phyloP scores from a whole-genome alignment of 2,113 vertebrate genomes.

The Delphinus delphis region DNA sequence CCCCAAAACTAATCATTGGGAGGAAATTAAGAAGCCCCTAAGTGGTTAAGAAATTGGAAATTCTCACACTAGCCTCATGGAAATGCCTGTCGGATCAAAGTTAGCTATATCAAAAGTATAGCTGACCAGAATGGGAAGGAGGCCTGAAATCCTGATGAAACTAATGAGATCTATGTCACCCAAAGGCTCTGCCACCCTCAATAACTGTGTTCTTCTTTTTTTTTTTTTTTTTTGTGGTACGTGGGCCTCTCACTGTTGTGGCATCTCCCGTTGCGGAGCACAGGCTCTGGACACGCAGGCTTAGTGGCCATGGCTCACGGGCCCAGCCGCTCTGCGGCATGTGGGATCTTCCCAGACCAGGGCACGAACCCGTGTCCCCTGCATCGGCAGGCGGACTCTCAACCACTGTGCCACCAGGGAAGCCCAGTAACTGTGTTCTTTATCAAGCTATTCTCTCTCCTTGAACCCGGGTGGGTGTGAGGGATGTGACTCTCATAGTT shows the following conservation, averaged over 20 bases:
- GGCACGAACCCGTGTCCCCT: no score
- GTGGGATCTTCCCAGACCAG: no score
- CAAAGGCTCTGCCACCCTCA: background rate
- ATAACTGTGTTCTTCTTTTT: background rate
- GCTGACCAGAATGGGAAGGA: background rate
- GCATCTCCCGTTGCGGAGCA: no score
- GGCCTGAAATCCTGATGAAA: background rate
- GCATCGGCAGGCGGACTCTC: no score
- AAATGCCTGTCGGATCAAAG: background rate
- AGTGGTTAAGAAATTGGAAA: background rate
- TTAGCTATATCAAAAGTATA: background rate
- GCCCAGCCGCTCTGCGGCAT: no score
- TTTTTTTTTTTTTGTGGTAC: no score
- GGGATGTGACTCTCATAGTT: background rate
- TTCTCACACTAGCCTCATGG: background rate
- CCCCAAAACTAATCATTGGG: background rate
- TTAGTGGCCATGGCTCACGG: no score
- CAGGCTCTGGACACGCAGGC: no score
- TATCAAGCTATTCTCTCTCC: background rate
- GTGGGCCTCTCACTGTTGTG: no score
- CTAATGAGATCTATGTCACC: background rate
- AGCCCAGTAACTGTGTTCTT: background rate
- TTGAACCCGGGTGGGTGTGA: background rate
- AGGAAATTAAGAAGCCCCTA: background rate
- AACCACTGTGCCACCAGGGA: no score